Conservation (phyloP, 2,797 vertebrate genomes). For the Hipposideros larvatus region DNA sequence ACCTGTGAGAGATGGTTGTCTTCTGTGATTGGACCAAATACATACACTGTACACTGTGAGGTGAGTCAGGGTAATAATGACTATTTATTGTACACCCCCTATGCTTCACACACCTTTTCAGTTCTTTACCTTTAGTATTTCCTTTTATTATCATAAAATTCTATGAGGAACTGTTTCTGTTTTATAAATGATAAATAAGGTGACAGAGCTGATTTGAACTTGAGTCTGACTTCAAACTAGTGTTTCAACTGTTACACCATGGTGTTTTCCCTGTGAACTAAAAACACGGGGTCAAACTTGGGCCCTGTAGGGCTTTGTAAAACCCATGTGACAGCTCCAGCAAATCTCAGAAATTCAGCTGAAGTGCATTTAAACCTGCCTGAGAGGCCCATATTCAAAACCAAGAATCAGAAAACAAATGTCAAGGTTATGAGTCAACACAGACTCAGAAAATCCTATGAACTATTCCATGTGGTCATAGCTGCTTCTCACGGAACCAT, state of each 20-base stretch:
- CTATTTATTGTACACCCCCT: fast-evolving
- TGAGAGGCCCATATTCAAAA: neutral
- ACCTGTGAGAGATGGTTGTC: neutral
- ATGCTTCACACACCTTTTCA: neutral
- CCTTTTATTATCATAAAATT: neutral
- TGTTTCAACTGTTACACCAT: neutral
- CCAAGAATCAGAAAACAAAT: neutral
- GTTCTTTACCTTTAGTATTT: neutral
- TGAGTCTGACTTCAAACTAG: neutral
- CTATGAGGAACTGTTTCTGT: neutral
- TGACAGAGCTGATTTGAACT: neutral
- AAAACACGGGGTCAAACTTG: neutral
- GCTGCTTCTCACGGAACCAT: neutral
- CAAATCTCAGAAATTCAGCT: neutral
- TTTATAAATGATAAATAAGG: neutral
- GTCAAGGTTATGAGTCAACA: neutral
- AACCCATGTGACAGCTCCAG: neutral
- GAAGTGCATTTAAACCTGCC: neutral
- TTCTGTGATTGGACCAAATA: neutral
- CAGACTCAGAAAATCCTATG: neutral
- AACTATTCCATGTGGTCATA: neutral
- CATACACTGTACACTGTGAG: fast-evolving
- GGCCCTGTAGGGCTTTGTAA: neutral
- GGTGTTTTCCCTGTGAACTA: neutral
- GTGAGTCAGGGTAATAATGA: neutral